Conservation (phyloP, 2,797 vertebrate genomes). For the Linurgus olivaceus region DNA sequence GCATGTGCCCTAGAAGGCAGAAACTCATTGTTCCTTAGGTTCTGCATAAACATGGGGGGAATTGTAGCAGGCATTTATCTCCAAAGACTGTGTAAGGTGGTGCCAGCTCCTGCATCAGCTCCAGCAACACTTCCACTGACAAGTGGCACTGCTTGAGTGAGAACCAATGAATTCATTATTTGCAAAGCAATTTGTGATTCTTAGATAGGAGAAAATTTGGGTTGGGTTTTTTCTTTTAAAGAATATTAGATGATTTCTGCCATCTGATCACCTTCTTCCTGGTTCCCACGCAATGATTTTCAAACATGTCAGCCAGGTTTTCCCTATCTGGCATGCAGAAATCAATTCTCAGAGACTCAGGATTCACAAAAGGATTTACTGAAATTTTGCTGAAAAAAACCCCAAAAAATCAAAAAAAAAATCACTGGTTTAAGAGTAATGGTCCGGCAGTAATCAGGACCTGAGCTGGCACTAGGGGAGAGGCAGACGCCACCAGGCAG, state of each 20-base stretch:
- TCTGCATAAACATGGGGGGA: neutral
- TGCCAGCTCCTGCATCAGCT: neutral
- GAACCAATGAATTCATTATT: neutral
- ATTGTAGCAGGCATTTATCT: neutral
- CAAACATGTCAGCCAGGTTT: neutral
- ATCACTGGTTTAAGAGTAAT: neutral
- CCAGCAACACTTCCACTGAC: neutral
- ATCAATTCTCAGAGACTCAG: neutral
- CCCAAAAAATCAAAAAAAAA: neutral
- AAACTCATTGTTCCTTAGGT: neutral
- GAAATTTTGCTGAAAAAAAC: neutral
- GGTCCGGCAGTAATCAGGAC: neutral
- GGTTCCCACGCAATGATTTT: neutral
- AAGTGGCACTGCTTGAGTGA: neutral
- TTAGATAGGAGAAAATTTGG: neutral
- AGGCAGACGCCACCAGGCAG: neutral
- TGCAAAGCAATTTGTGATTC: neutral
- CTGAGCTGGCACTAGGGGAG: neutral
- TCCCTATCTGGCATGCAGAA: neutral
- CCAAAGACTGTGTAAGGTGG: neutral
- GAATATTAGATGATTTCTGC: neutral
- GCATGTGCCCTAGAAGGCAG: conserved; percentile 35
- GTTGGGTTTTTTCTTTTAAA: neutral
- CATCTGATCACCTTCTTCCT: neutral
- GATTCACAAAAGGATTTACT: neutral